Base-by-base conservation (phyloP, 2,888 invertebrate species). In the Eremobia ochroleuca region DNA sequence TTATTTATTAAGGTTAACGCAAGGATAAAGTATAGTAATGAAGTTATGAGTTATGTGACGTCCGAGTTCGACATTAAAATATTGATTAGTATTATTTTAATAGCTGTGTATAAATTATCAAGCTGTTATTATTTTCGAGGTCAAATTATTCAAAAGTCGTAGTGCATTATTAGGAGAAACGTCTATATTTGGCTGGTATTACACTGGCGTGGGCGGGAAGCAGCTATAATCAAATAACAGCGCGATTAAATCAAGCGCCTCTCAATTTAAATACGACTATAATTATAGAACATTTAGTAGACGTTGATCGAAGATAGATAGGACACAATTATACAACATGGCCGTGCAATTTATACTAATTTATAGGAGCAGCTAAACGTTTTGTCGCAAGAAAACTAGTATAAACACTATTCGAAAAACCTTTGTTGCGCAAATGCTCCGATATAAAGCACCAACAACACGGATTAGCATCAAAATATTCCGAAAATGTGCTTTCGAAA, bases 231-330 rank as follows among this genome's bases (percentile, higher is more conserved):
- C 73, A 88, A 88, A 85, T 81, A 83, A 77, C 79, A 70, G 46
- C 69, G 58, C 76, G 86, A 86, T 88, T 83, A 89, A 85, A 85
- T 82, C 86, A 83, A 85, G 87, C 85, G 85, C 83, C 86, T 86
- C 85, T 85, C 74, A 86, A 87, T 88, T 85, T 83, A 81, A 81
- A 85, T 81, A 83, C 73, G 84, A 82, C 84, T 86, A 83, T 87
- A 88, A 91, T 89, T 89, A 90, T 82, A 76, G 82, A 85, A 85
- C 86, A 88, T 88, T 85, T 85, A 82, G 85, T 85, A 85, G 87
- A 87, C 82, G 85, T 66, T 80, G 80, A 87, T 85, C 72, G 76
- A 69, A 75, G 76, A 81, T 77, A 81, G 75, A 82, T 83, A 82
- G 77, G 77, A 75, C 85, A 65, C 72, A 72, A 73, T 71, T 77